Evolutionary conservation across 2,888 invertebrate species (phyloP).

Genomic region (Aphodius granarius): DNA sequence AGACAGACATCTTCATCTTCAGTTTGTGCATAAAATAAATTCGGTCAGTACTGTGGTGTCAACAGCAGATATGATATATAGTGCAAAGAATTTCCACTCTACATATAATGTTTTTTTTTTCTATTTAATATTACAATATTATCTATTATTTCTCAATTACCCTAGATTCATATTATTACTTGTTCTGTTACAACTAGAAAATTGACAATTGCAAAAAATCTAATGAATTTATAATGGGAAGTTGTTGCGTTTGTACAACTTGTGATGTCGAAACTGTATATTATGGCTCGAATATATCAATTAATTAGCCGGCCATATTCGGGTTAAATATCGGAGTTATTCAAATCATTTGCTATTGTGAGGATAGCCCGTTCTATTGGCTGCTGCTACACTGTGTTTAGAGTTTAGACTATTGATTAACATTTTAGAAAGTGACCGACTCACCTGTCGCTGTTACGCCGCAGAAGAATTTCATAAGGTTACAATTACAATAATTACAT

Average conservation of each 20-base stretch:
- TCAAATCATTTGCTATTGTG: constrained; percentile 9
- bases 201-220: background rate
- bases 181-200: background rate
- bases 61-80: no score
- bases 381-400: background rate
- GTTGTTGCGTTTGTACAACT: background rate
- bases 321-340: constrained; percentile 12
- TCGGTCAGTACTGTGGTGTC: no score
- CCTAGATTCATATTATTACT: background rate
- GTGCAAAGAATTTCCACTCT: no score
- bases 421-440: constrained; percentile 12
- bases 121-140: no score
- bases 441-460: constrained; percentile 11
- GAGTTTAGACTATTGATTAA: constrained; percentile 7
- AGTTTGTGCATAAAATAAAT: no score
- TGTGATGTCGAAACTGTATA: background rate
- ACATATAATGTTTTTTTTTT: no score
- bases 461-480: constrained; percentile 9
- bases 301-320: background rate
- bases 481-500: constrained; percentile 14
- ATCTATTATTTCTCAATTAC: background rate
- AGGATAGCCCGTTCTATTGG: background rate
- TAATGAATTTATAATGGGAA: background rate
- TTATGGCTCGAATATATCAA: background rate
- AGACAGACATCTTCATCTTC: no score